Base-by-base conservation (phyloP, 1,140 invertebrate species). In the Vanessa atalanta region DNA sequence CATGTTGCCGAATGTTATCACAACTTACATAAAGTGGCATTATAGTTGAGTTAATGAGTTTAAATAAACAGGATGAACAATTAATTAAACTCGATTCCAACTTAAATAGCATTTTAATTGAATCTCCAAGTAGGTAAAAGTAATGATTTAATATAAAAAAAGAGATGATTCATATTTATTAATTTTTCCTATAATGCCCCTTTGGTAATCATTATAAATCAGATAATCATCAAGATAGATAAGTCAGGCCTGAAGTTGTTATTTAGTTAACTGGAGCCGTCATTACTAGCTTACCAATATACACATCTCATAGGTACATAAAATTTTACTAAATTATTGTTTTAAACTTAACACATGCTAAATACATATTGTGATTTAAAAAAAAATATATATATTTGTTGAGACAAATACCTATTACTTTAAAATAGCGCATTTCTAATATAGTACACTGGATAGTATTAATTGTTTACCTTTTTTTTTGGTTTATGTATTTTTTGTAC, bases 381-480 rank as follows among this genome's bases (percentile, higher is more conserved):
- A 65, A 51, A n/a, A 73, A 55, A 55, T 20, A 53, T 68, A 31
- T 20, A 12, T 50, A 47, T 60, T 51, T 76, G 3, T 68, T 47
- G 26, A 68, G 47, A 57, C 53, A 20, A 57, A 23, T 68, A 48
- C 43, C 31, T 76, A 20, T 64, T 68, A 72, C 63, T 47, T 48
- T 72, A 72, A 60, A 64, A 76, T 69, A 76, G 74, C 16, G 74
- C 74, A 76, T 76, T 76, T 76, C 73, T 76, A 55, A 72, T 76
- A 64, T 76, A 64, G 75, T 76, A 82, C 64, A 83, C 79, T 82
- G 73, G 79, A 79, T 81, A 82, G 83, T 80, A 78, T 75, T 78
- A 75, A 70, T 48, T 69, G 48, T 70, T 51, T 65, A 73, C 51
- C n/a, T n/a, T 70, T 65, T 70, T 77, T 20, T 66, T 48, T 68